Evolutionary conservation across 2,113 vertebrate genomes (phyloP), one percentile per base, ranked within the genome.

Genomic region (Callipepla californica): DNA sequence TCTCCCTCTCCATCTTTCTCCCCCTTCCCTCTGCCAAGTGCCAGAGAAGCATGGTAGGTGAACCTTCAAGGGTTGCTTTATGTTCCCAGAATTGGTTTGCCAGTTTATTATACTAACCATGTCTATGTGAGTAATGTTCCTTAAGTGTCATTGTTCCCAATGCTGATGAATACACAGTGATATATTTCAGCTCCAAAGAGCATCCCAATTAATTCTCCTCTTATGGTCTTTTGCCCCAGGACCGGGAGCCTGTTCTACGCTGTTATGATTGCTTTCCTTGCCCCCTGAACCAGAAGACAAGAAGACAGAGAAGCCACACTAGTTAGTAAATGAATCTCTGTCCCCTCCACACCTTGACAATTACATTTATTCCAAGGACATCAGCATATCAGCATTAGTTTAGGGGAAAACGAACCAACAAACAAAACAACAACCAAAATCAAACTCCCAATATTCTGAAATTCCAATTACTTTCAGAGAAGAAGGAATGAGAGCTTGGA

Each of bases 191-290:
- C 53, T 67, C 78, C 70, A 70, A 96, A 87, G 58, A 93, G 59
- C 70, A 87, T 76, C 74, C 82, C 92, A 91, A 92, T 95, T 95
- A 95, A 96, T 95, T 97, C 94, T 25, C 77, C 61, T 78, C 67
- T 19, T 73, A n/a, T 0, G 13, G 66, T 94, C 53, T 77, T 77
- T 51, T 88, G 91, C 92, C 38, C 57, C 5, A 25, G 67, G 87
- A 93, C 78, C 58, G 87, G 80, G 61, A 89, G 59, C 40, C 28
- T 45, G 34, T n/a, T 86, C 68, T 85, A 94, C n/a, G 48, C 87
- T 38, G 7, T 73, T 76, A 30, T 51, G 61, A 92, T 89, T 83
- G 61, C 72, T 94, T 89, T 79, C 45, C 80, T 92, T 70, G 69
- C 61, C 45, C 69, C n/a, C 28, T 34, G 47, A 89, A 89, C 77